A percentile compares a stretch with the other conserved stretches of the same genome.
These are phyloP conservation scores for Melanotaenia boesemani DNA, from an alignment of 2,797 vertebrate species.

Conservation along the genomic window DNA sequence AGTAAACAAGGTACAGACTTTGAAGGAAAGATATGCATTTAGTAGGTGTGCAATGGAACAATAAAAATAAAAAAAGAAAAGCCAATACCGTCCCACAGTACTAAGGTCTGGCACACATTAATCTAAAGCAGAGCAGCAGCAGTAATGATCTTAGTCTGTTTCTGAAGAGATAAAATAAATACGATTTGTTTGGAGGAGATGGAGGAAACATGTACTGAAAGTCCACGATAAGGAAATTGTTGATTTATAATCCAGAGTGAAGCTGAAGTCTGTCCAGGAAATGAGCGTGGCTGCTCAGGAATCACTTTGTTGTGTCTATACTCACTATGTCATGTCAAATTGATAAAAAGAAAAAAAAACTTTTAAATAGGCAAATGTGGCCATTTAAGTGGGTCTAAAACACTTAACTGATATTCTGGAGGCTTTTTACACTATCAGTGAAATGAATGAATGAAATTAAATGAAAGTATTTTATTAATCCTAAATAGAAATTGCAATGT, in stretches of 20 bases:
- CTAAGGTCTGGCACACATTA: neutral
- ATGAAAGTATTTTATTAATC: too few species aligned
- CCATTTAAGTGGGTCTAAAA: neutral
- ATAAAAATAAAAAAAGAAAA: neutral
- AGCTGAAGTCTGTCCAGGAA: constrained; percentile 60
- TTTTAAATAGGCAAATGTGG: neutral
- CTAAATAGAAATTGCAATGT: too few species aligned
- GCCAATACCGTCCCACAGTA: too few species aligned
- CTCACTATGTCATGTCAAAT: constrained; percentile 42
- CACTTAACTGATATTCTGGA: neutral
- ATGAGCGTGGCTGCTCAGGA: constrained; percentile 37
- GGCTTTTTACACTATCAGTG: neutral
- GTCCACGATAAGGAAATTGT: constrained; percentile 36
- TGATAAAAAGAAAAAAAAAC: constrained; percentile 10
- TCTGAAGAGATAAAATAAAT: constrained; percentile 1
- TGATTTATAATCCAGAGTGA: constrained; percentile 32
- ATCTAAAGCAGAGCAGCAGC: neutral
- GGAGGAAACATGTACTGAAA: constrained; percentile 14
- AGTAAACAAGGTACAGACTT: neutral
- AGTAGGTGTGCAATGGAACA: neutral
- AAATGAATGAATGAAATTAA: too few species aligned
- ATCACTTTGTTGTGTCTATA: constrained; percentile 58
- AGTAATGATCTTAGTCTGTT: neutral
- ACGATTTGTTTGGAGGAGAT: constrained; percentile 9
- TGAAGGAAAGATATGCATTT: neutral